Base-by-base conservation (phyloP, 2,797 vertebrate genomes). In the Notamacropus eugenii region DNA sequence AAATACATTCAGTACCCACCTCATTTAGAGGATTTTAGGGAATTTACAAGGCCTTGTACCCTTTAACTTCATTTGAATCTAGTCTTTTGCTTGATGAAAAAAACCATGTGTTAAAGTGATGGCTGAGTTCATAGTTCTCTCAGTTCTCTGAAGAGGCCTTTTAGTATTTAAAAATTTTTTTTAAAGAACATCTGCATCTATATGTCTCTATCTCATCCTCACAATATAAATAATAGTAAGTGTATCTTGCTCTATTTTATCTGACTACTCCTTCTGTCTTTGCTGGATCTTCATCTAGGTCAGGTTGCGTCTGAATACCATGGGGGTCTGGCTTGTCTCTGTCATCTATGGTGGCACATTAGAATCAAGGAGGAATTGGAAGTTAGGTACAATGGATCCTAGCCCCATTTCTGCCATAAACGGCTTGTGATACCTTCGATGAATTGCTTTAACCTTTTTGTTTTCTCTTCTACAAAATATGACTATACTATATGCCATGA, bases 61-160 rank as follows among this genome's bases (percentile, higher is more conserved):
- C 57, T 31, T 92, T 91, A 87, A 40, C 93, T 34, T 94, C 46
- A 91, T 93, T 95, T 94, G 93, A 82, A 28, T 95, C 57, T 95
- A 50, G 92, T 87, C 54, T 62, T 96, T n/a, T 96, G 92, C 19
- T 92, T 57, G 54, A 55, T 55, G n/a, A 96, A n/a, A 87, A 90
- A 93, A 93, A 91, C 62, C 34, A 40, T 91, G 34, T 56, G 34
- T 52, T 3, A 13, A 29, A 52, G 27, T 90, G 93, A 74, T 74
- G n/a, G 16, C 1, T 22, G 34, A 93, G 54, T 74, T 94, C 27
- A 56, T 1, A 92, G 74, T 28, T 62, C 16, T 46, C 19, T 82
- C 22, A 46, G 9, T 0, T n/a, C 22, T 24, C 55, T 34, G 0
- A 34, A 55, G 46, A 95, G 91, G 46, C n/a, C 4, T 31, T 46